Base-by-base conservation (phyloP, 2,113 vertebrate genomes). In the Camarhynchus parvulus region DNA sequence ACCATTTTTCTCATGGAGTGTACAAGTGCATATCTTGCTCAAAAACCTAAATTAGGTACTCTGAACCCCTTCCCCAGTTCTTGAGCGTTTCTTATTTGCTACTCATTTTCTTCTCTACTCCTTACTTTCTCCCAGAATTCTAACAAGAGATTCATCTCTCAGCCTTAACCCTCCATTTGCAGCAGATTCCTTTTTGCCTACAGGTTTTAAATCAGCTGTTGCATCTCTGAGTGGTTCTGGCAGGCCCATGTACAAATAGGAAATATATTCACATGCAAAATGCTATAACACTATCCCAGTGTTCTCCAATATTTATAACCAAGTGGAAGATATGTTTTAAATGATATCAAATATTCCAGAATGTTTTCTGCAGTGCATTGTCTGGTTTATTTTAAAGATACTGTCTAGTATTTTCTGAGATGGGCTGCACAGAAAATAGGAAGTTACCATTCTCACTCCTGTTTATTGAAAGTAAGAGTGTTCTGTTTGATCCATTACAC, bases 401-500 rank as follows among this genome's bases (percentile, higher is more conserved):
- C 20, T 47, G 76, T 81, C 63, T 55, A 10, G 64, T 66, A 87
- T 92, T 95, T 96, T 70, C 82, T 77, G 83, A 97, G 87, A 95
- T 55, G 62, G 76, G 94, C 80, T 91, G 67, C 37, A 92, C 46
- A 95, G 95, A 82, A 89, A 89, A 89, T 86, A 75, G 56, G 90
- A 95, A 95, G 81, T 68, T 96, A 64, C 94, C 62, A 86, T 73
- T 93, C 75, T 84, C 62, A 37, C 41, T 59, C 49, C 70, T 87
- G 66, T 78, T 83, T 50, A 88, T 77, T 95, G 92, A 95, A 97
- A 64, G 88, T 85, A 92, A 73, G 76, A 96, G 96, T 97, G 97
- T 83, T 96, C 96, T 95, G 70, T 94, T 96, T 97, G 96, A 95
- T 79, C 90, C 89, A 83, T 94, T 84, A 87, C 42, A 92, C 70